Base-by-base conservation (phyloP, 2,797 vertebrate genomes). In the Sebastiscus albofasciatus region DNA sequence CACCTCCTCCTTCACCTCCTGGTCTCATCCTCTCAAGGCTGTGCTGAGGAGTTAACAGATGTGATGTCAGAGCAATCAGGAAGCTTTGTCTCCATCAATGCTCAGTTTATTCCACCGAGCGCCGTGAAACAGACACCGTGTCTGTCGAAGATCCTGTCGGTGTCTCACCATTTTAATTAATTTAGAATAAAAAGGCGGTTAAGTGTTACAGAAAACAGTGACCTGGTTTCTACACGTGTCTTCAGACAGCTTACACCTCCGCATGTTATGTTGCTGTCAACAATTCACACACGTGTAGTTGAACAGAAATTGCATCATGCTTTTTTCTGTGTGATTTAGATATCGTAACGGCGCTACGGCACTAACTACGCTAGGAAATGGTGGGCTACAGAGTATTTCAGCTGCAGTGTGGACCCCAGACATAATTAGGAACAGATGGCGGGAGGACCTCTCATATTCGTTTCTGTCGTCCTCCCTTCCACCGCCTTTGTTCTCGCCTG, bases 401-500 rank as follows among this genome's bases (percentile, higher is more conserved):
- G 83, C 86, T 83, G 76, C 70, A 79, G 71, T n/a, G 5, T 74
- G 87, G 79, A 90, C 77, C 85, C 77, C 69, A 67, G 72, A 79
- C 73, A 52, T 92, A 89, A 94, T 89, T 83, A 82, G 16, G 29
- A 93, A 80, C 90, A 93, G 89, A 93, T 93, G 89, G 70, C 2
- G 11, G 76, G 85, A 70, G 68, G 68, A 88, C 86, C 84, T 84
- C 79, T 82, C 60, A 33, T 71, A 72, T 88, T 83, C 24, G 2
- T 75, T 82, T 75, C 66, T 71, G 77, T 84, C 62, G 11, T 85
- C 81, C 81, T 71, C 67, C 36, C 77, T 79, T 79, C 67, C 22
- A 14, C 39, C 1, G 55, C 72, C 81, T 91, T 87, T 89, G 83
- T 88, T 89, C 87, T 69, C 1, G 78, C 68, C 60, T 39, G 67